Base-by-base conservation (phyloP, 2,797 vertebrate genomes). In the Poeciliopsis infans region DNA sequence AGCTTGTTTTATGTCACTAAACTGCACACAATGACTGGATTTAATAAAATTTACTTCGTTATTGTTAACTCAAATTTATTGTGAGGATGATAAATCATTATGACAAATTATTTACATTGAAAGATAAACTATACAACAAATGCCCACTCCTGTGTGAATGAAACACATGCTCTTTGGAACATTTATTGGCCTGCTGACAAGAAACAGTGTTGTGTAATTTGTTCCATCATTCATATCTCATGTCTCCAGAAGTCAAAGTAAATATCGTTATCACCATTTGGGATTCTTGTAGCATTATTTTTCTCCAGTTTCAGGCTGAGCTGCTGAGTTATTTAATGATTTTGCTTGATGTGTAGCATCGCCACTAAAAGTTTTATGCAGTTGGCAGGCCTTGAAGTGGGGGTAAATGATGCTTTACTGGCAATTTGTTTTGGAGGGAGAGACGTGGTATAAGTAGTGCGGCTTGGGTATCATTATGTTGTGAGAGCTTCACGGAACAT, bases 401-500 rank as follows among this genome's bases (percentile, higher is more conserved):
- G 85, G 66, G 72, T 84, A 85, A 89, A 75, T 2, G 15, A 83
- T 57, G 86, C 79, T 85, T 85, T 84, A 77, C 86, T 74, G 73
- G 80, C 76, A 81, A 86, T 89, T 90, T 90, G 88, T 88, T 90
- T 91, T 85, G 79, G 80, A 74, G 81, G 69, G 66, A 72, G 83
- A 83, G 83, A 83, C 84, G 78, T 71, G 84, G 85, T 87, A 86
- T 85, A 85, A 79, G 77, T 81, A 79, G 68, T 72, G 78, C n/a
- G 61, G 81, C 76, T 79, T 73, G 80, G 87, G 79, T 71, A 25
- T 78, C 18, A 77, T 88, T 90, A 85, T 89, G 88, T 86, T 85
- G 82, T 18, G 31, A 66, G 61, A 28, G 78, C 85, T 86, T 83
- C 64, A 73, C 74, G 77, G 83, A 87, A 83, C 83, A 83, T 57